Evolutionary conservation across 2,888 invertebrate genomes (phyloP), one percentile per base, ranked within the genome.

Genomic region (Platerodrilus igneus): DNA sequence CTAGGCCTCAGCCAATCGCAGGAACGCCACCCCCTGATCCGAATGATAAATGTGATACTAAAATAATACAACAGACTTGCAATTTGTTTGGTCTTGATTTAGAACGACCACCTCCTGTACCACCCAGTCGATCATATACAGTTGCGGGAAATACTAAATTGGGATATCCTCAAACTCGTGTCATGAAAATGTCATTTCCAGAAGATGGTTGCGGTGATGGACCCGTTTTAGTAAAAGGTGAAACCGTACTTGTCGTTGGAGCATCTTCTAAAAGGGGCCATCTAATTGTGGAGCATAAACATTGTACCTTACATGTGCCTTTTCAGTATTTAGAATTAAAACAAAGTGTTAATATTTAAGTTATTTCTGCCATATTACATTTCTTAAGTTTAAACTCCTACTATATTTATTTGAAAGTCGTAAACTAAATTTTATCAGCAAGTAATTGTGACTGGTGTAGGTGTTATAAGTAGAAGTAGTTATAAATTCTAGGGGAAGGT

Each of bases 51-150:
- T 88, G 88, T 68, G 91, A 91, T 70, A 82, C 84, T 38, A 86
- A 87, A 67, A 83, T 88, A 62, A 89, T 91, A 54, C 89, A 90
- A 64, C 86, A 89, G 62, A 91, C 92, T 14, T 92, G 92, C 67
- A 86, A 84, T 46, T 76, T 92, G 29, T 91, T 91, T 64, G 92
- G 92, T 6, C 74, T 93, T 40, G 92, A 93, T 70, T 74, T 91
- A 74, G 91, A 92, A 70, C 77, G 88, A 46, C 91, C 93, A 19
- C 94, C 94, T 19, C 91, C 93, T 17, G 82, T 94, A 49, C 94
- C 94, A 29, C 87, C 90, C 18, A 84, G 89, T 58, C 78, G 94
- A 55, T 81, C 88, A 2, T 94, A 95, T 71, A 92, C 91, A 4
- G 88, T 94, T 41, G 76, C 85, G 16, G 90, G 90, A 56, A 90